phyloP scores from a whole-genome alignment of 2,797 vertebrate species.

The Artibeus lituratus region DNA sequence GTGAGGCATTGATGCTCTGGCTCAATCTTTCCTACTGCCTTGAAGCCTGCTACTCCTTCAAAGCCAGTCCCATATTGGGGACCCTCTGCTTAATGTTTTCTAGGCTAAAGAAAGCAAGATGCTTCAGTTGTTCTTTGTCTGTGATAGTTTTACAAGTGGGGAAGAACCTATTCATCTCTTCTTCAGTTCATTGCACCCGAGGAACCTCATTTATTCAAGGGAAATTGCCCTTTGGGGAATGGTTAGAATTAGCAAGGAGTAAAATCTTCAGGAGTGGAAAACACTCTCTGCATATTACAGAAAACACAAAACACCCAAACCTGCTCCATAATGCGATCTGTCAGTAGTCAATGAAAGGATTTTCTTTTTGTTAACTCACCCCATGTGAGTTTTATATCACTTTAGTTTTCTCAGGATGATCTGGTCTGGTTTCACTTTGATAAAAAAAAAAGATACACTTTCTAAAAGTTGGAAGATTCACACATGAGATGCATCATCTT shows the following conservation, averaged over 20 bases:
- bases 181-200: constrained; percentile 65
- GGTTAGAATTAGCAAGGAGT: constrained; percentile 53
- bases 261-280: constrained; percentile 36
- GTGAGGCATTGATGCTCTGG: neutral
- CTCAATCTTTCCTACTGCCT: neutral
- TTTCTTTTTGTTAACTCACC: neutral
- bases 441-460: neutral
- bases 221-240: constrained; percentile 43
- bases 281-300: neutral
- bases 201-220: constrained; percentile 63
- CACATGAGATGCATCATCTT: neutral
- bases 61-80: neutral
- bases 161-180: constrained; percentile 2
- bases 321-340: neutral
- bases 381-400: neutral
- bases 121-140: neutral
- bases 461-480: neutral
- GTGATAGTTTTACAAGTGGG: constrained; percentile 29
- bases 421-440: neutral
- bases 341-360: neutral
- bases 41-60: neutral
- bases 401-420: neutral
- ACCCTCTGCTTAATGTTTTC: neutral
- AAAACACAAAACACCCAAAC: neutral
- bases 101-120: neutral